Conservation (phyloP, 2,888 invertebrate species). For the Camponotus fellah region DNA sequence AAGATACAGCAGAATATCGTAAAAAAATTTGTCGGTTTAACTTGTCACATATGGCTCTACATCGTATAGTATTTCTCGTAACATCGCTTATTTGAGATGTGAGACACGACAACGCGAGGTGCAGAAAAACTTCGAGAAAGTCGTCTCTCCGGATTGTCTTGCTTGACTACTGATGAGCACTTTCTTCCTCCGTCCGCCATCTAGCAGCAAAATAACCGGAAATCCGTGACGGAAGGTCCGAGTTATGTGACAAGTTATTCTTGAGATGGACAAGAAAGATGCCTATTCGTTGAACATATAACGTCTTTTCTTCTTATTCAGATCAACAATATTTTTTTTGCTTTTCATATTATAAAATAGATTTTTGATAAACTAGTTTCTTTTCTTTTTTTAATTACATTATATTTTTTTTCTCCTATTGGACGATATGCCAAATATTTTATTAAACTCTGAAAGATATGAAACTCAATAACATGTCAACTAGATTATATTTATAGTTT, state of each 20-base stretch:
- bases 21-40: neutral
- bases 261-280: constrained; percentile 24
- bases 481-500: neutral
- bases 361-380: neutral
- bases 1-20: neutral
- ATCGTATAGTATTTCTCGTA: neutral
- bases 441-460: neutral
- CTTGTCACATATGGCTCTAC: neutral
- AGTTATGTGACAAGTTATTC: constrained; percentile 42
- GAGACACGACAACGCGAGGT: constrained; percentile 38
- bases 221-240: constrained; percentile 61
- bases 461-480: neutral
- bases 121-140: constrained; percentile 57
- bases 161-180: constrained; percentile 78
- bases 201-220: constrained; percentile 75
- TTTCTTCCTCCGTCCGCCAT: constrained; percentile 67
- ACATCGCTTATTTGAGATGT: constrained; percentile 38
- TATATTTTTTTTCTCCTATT: neutral
- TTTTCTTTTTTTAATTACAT: neutral
- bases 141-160: constrained; percentile 38
- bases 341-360: neutral
- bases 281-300: neutral
- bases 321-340: neutral
- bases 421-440: neutral
- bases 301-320: neutral